Percentiles rank a stretch among this genome's conserved stretches.
These are phyloP conservation scores for Emys orbicularis DNA, from an alignment of 2,797 vertebrate species.

Conservation along the genomic window DNA sequence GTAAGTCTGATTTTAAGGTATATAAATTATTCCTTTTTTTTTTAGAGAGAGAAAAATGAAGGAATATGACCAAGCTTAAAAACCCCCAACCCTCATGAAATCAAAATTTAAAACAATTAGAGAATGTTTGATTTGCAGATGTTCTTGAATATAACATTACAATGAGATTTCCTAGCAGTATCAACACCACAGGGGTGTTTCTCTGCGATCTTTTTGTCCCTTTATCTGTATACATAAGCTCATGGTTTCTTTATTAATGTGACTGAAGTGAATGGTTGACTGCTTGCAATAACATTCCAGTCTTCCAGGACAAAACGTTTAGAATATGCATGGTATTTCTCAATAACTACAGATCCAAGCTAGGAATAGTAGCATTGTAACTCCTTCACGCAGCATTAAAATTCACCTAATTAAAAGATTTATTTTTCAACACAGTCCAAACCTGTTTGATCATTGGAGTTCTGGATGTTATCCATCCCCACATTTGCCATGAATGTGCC, in stretches of 20 bases:
- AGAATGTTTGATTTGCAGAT: not conserved
- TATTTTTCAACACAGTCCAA: not conserved
- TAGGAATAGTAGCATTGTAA: slow-evolving; percentile 14
- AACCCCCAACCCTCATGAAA: not conserved
- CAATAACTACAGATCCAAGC: not conserved
- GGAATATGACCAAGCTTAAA: not conserved
- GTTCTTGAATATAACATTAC: not conserved
- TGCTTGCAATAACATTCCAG: slow-evolving; percentile 46
- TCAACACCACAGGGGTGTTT: not conserved
- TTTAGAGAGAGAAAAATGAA: not conserved
- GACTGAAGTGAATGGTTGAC: slow-evolving; percentile 19
- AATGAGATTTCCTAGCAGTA: not conserved
- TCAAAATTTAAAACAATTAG: not conserved
- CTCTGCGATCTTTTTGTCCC: not conserved
- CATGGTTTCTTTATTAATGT: not conserved
- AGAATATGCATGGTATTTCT: slow-evolving; percentile 43
- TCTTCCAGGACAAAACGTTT: slow-evolving; percentile 36
- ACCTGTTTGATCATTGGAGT: not conserved
- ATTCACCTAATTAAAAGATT: not conserved
- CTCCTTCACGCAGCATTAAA: slow-evolving; percentile 24
- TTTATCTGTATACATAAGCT: not conserved
- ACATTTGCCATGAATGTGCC: not conserved
- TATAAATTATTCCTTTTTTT: not conserved
- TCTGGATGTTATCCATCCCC: not conserved
- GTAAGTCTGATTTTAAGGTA: not conserved